phyloP scores from a whole-genome alignment of 2,113 vertebrate species.

The Pituophis catenifer region DNA sequence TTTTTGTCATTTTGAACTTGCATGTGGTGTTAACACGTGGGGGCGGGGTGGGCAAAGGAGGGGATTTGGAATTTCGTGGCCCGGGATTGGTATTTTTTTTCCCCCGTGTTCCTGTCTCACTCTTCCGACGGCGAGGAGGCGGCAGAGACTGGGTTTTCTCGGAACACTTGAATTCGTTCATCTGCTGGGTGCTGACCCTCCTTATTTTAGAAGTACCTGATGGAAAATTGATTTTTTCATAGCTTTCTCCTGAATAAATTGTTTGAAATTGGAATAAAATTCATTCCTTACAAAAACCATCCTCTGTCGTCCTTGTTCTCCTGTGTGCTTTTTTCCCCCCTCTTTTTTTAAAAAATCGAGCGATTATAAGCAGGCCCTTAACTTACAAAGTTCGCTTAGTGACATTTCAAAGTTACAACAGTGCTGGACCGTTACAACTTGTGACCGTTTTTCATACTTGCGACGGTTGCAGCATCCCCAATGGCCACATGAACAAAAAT shows the following conservation, averaged over 20 bases:
- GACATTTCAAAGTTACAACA: background rate
- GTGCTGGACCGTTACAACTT: background rate
- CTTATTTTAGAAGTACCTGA: constrained; percentile 63
- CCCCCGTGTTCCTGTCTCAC: constrained; percentile 37
- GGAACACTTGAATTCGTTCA: constrained; percentile 52
- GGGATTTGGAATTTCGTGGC: constrained; percentile 57
- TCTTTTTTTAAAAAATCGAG: background rate
- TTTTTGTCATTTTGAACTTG: constrained; percentile 66
- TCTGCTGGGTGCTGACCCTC: constrained; percentile 60
- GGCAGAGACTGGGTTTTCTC: constrained; percentile 47
- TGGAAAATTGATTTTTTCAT: constrained; percentile 78
- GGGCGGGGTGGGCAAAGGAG: constrained; percentile 52
- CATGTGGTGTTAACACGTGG: constrained; percentile 69
- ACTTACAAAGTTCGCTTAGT: background rate
- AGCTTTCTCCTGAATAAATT: constrained; percentile 82
- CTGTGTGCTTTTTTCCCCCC: background rate
- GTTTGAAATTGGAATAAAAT: constrained; percentile 86
- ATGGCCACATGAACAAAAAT: background rate
- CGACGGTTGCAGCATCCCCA: background rate
- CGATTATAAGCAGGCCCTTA: background rate
- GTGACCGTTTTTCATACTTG: background rate
- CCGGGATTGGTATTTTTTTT: constrained; percentile 52
- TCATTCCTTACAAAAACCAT: constrained; percentile 74
- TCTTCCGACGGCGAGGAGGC: constrained; percentile 51
- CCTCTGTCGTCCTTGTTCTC: background rate